Base-by-base conservation (phyloP, 2,797 vertebrate species). In the Myioborus melanocephalus region DNA sequence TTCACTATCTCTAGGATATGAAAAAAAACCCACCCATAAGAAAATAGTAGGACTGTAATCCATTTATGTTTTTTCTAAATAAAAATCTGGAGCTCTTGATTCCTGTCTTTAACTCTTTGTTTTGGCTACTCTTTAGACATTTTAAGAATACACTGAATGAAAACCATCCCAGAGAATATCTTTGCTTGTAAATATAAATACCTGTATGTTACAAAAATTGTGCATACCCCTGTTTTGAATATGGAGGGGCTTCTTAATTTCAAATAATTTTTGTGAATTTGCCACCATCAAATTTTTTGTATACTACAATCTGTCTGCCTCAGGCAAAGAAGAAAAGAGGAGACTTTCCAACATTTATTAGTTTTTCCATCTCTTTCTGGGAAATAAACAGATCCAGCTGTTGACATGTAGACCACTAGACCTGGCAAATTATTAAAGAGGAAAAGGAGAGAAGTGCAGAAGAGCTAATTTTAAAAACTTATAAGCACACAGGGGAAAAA, bases 401-500 rank as follows among this genome's bases (percentile, higher is more conserved):
- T 21, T 82, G 46, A 82, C 28, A 21, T 2, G 0, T 10, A 87
- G 35, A 66, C 18, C 26, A 50, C 16, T 21, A 43, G 12, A 68
- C 3, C 14, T 79, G 17, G 41, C 30, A 75, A 79, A 71, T 17
- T 59, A 14, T 64, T 63, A 68, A 69, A 87, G 26, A 71, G 30
- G 13, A 78, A 63, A 81, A 35, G 5, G 10, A 44, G 5, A 65
- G 18, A 81, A 24, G 5, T 30, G 9, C 16, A 66, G n/a, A 89
- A 44, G 8, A 37, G 39, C 0, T 61, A 72, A 60, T 39, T 60
- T 56, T 52, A 47, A 78, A 26, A 83, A 10, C 2, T 8, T 34
- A 26, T 28, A 55, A 66, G 7, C 1, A 3, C 8, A 56, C 13
- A 44, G 10, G 9, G 1, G 1, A 13, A 28, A 57, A 56, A 35